These are phyloP conservation scores for Lasioglossum marginatum DNA, from an alignment of 2,888 invertebrate species.

Conservation along the genomic window DNA sequence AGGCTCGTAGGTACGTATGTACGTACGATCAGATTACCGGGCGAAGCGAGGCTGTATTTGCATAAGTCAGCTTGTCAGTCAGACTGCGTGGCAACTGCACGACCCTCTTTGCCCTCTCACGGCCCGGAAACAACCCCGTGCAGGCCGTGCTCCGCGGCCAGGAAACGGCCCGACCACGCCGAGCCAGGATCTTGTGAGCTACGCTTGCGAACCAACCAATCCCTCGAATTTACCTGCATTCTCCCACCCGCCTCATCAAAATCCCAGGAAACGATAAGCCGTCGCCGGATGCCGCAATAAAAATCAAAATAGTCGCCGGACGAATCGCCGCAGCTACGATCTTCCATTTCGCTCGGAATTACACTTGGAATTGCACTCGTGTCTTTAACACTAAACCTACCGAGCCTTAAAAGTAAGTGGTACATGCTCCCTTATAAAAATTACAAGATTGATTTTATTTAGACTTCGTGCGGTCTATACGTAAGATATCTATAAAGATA, in stretches of 20 bases:
- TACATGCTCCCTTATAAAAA: too few relatives aligned
- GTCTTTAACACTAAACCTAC: too few relatives aligned
- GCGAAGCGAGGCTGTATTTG: conserved; percentile 80
- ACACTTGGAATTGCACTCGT: too few relatives aligned
- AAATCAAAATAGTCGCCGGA: not conserved
- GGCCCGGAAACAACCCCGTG: conserved; percentile 68
- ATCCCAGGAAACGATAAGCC: not conserved
- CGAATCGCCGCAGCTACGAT: not conserved
- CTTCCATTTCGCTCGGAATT: not conserved
- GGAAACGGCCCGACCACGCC: conserved; percentile 62
- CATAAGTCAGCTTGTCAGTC: conserved; percentile 85
- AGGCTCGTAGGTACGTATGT: conserved; percentile 68
- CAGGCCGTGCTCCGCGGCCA: conserved; percentile 49
- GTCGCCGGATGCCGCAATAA: not conserved
- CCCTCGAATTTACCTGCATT: conserved; percentile 45
- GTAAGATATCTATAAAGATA: too few relatives aligned
- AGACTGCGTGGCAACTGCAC: conserved; percentile 82
- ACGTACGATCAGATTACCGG: conserved; percentile 74
- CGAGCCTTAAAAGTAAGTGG: too few relatives aligned
- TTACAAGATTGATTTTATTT: too few relatives aligned
- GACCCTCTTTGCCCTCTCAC: conserved; percentile 77
- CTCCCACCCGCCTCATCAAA: not conserved
- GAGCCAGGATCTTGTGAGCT: not conserved
- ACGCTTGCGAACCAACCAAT: conserved; percentile 37
- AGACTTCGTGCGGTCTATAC: too few relatives aligned